phyloP scores from a whole-genome alignment of 2,888 invertebrate genomes.

The Invenusta paracnida region DNA sequence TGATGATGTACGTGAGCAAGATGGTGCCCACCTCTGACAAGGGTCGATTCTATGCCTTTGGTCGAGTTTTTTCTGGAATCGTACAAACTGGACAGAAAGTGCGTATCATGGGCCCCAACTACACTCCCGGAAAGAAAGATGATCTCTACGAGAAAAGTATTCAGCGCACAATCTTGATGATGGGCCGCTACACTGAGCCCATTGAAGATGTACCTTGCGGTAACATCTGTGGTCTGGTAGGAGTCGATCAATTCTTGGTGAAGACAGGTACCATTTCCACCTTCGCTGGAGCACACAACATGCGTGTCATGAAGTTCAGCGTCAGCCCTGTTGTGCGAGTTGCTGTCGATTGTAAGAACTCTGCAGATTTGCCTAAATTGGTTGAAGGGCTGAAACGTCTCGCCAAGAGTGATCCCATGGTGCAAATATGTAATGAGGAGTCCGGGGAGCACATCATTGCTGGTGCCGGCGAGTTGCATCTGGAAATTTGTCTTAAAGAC shows the following conservation, averaged over 20 bases:
- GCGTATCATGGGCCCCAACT: slow-evolving; percentile 99
- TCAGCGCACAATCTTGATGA: slow-evolving; percentile 78
- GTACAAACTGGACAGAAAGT: slow-evolving; percentile 66
- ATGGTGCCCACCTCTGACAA: slow-evolving; percentile 99
- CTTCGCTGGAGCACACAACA: slow-evolving; percentile 97
- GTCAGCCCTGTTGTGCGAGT: slow-evolving; percentile 98
- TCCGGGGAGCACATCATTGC: slow-evolving; percentile 99
- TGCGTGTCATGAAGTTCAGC: slow-evolving; percentile 99
- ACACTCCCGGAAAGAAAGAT: slow-evolving; percentile 92
- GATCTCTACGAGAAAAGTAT: slow-evolving; percentile 97
- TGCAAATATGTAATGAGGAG: slow-evolving; percentile 76
- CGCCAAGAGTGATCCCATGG: slow-evolving; percentile 99
- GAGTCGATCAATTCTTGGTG: slow-evolving; percentile 97
- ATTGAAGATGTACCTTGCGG: slow-evolving; percentile 98
- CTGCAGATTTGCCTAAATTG: slow-evolving; percentile 95
- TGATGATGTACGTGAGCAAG: slow-evolving; percentile 99
- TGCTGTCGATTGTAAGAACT: slow-evolving; percentile 97
- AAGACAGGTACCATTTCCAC: slow-evolving; percentile 99
- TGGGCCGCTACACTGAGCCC: slow-evolving; percentile 98
- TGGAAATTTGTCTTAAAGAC: slow-evolving; percentile 97
- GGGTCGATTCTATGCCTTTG: slow-evolving; percentile 99
- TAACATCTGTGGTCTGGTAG: slow-evolving; percentile 99
- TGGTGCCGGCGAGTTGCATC: slow-evolving; percentile 96
- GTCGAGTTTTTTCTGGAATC: slow-evolving; percentile 95
- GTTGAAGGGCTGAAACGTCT: slow-evolving; percentile 96